phyloP scores from a whole-genome alignment of 2,797 vertebrate genomes.

The Chiloscyllium punctatum region DNA sequence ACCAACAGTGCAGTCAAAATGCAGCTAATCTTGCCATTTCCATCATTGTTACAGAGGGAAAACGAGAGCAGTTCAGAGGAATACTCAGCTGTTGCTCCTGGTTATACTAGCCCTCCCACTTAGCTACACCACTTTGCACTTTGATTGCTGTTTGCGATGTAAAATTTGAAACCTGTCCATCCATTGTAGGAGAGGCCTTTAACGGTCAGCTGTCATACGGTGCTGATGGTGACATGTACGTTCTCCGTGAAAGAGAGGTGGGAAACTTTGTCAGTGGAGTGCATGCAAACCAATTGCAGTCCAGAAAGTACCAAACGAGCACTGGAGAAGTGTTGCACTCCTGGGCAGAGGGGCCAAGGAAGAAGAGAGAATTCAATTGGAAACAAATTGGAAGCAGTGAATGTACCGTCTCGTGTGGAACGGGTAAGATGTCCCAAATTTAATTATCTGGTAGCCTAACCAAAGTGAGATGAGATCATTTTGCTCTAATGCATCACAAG shows the following conservation, averaged over 20 bases:
- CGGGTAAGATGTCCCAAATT: slow-evolving; percentile 47
- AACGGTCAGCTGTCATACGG: slow-evolving; percentile 38
- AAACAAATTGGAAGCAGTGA: slow-evolving; percentile 43
- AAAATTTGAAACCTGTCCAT: background rate
- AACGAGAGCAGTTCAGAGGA: background rate
- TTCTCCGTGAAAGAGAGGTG: slow-evolving; percentile 38
- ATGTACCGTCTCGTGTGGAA: slow-evolving; percentile 60
- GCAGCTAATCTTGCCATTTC: background rate
- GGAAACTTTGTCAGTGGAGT: slow-evolving; percentile 45
- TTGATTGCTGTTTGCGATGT: background rate
- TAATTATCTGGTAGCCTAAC: background rate
- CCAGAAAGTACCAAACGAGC: slow-evolving; percentile 40
- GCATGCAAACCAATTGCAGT: slow-evolving; percentile 46
- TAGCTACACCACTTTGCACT: background rate
- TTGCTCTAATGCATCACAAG: background rate
- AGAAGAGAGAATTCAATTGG: slow-evolving; percentile 51
- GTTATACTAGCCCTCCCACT: background rate
- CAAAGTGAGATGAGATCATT: background rate
- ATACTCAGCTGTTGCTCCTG: background rate
- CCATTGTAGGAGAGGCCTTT: slow-evolving; percentile 43
- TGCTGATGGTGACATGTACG: slow-evolving; percentile 30
- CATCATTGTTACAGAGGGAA: background rate
- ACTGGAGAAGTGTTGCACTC: background rate
- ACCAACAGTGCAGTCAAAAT: background rate
- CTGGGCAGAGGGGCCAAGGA: slow-evolving; percentile 37